These are phyloP conservation scores for Rhagium mordax DNA, from an alignment of 2,888 invertebrate species.

Conservation along the genomic window DNA sequence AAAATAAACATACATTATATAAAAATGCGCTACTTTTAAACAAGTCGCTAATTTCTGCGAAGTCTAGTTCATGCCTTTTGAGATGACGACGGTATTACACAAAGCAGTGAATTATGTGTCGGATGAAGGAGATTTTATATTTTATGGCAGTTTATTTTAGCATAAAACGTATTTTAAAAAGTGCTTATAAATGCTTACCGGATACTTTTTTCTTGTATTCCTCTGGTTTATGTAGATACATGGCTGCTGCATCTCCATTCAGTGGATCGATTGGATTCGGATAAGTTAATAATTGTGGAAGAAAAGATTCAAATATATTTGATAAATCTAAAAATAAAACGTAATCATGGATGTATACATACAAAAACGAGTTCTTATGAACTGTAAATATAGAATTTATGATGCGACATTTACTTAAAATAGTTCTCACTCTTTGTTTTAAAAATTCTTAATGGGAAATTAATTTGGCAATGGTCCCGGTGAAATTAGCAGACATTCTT, in stretches of 20 bases:
- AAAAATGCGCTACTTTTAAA: no score
- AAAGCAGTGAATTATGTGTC: no score
- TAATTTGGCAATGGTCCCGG: constrained; percentile 20
- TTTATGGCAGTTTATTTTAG: no score
- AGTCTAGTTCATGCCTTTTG: no score
- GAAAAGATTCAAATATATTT: constrained; percentile 99
- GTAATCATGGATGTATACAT: background rate
- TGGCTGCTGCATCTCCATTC: constrained; percentile 99
- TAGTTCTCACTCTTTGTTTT: background rate
- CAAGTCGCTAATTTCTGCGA: no score
- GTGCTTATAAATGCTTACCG: constrained; percentile 71
- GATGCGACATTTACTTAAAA: background rate
- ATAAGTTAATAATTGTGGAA: constrained; percentile 99
- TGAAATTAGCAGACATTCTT: background rate
- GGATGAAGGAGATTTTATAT: no score
- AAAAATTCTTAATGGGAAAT: constrained; percentile 19
- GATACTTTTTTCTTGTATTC: constrained; percentile 99
- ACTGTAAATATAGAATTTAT: background rate
- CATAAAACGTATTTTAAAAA: background rate
- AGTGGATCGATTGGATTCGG: constrained; percentile 99
- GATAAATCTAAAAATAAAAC: constrained; percentile 86
- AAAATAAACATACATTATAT: no score
- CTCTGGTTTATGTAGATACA: constrained; percentile 99
- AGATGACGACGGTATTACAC: no score
- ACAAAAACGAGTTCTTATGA: background rate